Base-by-base conservation (phyloP, 2,888 invertebrate genomes). In the Thera britannica region DNA sequence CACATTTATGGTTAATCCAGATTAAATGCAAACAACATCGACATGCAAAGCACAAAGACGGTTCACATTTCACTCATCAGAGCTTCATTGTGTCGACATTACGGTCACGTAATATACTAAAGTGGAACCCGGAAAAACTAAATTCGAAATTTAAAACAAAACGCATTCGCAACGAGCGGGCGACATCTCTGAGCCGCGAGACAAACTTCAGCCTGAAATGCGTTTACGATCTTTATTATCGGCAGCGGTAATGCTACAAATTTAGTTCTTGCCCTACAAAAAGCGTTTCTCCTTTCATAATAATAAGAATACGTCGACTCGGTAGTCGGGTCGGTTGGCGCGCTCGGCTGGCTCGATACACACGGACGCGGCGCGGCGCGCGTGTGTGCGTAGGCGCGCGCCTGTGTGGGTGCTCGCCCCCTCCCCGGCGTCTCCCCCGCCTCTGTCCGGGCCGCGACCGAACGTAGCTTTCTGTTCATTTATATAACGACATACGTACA, bases 251-350 rank as follows among this genome's bases (percentile, higher is more conserved):
- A 91, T 91, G 90, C 91, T 86, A 91, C 93, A 92, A 90, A 93
- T 93, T 93, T 93, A 93, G 93, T 92, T 93, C 90, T 91, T 93
- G 93, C 91, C 93, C 93, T 92, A 93, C 93, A 93, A 93, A 93
- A 93, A 93, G 90, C 93, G 93, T 93, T 93, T 93, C 93, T 93
- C 92, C 92, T 93, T 92, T 93, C 93, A 89, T 93, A 90, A 93
- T 93, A 94, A 95, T 95, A 93, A 95, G 95, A 95, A 95, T 95
- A 95, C 94, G 94, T 87, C 89, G 92, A 92, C 92, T 92, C 91
- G 90, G 87, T 86, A 87, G 73, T 61, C 69, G 70, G 62, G 69
- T 70, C 72, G 90, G 88, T 84, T 87, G 89, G 89, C 90, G 88
- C 89, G 90, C 87, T 88, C 88, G 89, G 62, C 86, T 90, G 87